Conservation (phyloP, 2,888 invertebrate species). For the Meteorus colon region DNA sequence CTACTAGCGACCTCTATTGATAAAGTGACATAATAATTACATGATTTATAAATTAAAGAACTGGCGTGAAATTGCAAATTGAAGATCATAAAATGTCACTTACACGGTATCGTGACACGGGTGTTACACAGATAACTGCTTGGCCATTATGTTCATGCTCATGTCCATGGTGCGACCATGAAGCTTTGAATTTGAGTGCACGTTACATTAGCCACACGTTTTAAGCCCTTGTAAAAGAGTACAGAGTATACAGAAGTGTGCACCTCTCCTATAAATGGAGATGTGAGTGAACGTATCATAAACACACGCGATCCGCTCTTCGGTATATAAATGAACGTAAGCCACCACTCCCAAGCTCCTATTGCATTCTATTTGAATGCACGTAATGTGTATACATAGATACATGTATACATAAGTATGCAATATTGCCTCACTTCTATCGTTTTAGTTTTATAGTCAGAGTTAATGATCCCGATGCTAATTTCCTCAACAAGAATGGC, state of each 20-base stretch:
- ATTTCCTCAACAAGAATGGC: slow-evolving; percentile 43
- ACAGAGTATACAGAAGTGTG: neutral
- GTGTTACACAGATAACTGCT: slow-evolving; percentile 43
- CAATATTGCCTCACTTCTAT: slow-evolving; percentile 25
- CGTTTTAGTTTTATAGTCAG: slow-evolving; percentile 51
- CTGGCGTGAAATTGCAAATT: slow-evolving; percentile 15
- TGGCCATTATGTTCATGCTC: slow-evolving; percentile 48
- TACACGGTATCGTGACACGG: slow-evolving; percentile 33
- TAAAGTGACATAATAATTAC: neutral
- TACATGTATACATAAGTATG: neutral
- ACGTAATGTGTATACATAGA: neutral
- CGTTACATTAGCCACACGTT: slow-evolving; percentile 48
- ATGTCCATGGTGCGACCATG: slow-evolving; percentile 42
- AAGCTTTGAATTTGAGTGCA: slow-evolving; percentile 48
- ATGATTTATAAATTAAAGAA: slow-evolving; percentile 8
- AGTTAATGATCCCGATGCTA: slow-evolving; percentile 53
- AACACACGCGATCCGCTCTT: slow-evolving; percentile 47
- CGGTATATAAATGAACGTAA: neutral
- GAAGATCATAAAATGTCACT: slow-evolving; percentile 33
- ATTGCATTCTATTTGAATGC: slow-evolving; percentile 15
- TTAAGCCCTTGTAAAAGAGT: slow-evolving; percentile 30
- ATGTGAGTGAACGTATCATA: slow-evolving; percentile 48
- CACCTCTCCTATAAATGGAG: slow-evolving; percentile 48
- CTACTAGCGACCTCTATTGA: neutral
- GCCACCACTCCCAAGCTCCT: slow-evolving; percentile 29